phyloP scores from a whole-genome alignment of 2,113 vertebrate species.

The Bothrops jararaca region DNA sequence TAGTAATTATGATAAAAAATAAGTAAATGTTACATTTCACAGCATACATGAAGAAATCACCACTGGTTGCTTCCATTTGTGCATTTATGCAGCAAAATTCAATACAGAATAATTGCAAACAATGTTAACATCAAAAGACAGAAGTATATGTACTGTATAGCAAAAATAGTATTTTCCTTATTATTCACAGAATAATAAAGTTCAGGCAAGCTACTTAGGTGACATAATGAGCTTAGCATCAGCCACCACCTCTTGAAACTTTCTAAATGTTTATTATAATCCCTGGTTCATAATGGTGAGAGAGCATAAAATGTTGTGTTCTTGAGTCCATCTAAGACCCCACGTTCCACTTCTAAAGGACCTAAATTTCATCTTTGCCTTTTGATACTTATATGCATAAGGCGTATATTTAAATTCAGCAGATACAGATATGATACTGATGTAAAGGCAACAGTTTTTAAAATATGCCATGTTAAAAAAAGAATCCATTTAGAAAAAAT shows the following conservation, averaged over 20 bases:
- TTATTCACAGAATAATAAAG: not conserved
- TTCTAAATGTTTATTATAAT: not conserved
- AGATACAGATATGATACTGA: not conserved
- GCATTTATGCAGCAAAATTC: not conserved
- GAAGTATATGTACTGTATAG: not conserved
- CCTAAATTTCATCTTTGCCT: not conserved
- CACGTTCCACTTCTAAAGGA: not conserved
- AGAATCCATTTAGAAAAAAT: not conserved
- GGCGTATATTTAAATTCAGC: not conserved
- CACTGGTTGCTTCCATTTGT: not conserved
- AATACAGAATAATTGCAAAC: not conserved
- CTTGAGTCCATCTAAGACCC: not conserved
- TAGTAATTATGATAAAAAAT: not conserved
- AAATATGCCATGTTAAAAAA: not conserved
- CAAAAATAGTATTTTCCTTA: not conserved
- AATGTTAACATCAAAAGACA: not conserved
- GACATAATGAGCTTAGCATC: not conserved
- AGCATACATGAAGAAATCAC: not conserved
- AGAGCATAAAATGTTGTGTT: not conserved
- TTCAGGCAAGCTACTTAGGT: not conserved
- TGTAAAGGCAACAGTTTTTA: not conserved
- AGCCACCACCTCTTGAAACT: not conserved
- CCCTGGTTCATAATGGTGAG: not conserved
- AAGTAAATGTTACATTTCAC: not conserved
- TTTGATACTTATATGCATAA: not conserved